A percentile compares a stretch with the other conserved stretches of the same genome.
Evolutionary conservation across 2,888 invertebrate genomes (phyloP).

Genomic region (Athalia cordata): DNA sequence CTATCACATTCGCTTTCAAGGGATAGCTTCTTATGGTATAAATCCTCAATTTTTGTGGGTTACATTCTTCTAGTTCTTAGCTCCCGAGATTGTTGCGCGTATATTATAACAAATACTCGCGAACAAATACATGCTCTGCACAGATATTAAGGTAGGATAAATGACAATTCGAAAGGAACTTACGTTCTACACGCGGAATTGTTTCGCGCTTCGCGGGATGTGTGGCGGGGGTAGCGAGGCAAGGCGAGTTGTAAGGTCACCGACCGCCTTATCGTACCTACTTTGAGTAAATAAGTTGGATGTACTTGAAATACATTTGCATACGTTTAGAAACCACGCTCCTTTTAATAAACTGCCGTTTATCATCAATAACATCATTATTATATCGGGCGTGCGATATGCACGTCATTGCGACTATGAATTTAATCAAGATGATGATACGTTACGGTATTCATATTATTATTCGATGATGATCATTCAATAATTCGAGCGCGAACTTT

Average conservation of each 20-base stretch:
- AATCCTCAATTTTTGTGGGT: too few species aligned
- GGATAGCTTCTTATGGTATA: too few species aligned
- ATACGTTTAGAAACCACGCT: conserved; percentile 19
- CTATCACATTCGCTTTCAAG: too few species aligned
- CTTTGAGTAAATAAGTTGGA: conserved; percentile 27
- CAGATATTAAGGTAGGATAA: too few species aligned
- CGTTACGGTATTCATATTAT: too few species aligned
- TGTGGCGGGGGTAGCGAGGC: conserved; percentile 1
- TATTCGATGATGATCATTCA: too few species aligned
- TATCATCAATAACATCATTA: background rate
- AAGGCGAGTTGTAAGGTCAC: conserved; percentile 25
- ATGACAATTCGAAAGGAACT: background rate
- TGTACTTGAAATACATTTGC: conserved; percentile 38
- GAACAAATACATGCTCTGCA: too few species aligned
- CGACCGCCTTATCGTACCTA: conserved; percentile 39
- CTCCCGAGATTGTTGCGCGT: too few species aligned
- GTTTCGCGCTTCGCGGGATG: background rate
- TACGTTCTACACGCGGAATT: background rate
- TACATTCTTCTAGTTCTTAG: too few species aligned
- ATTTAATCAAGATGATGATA: too few species aligned
- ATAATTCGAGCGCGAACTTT: too few species aligned
- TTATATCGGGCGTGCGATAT: background rate
- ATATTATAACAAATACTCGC: too few species aligned
- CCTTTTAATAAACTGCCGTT: background rate
- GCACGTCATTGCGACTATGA: background rate